Conservation (phyloP, 2,113 vertebrate genomes). For the Neomonachus schauinslandi region DNA sequence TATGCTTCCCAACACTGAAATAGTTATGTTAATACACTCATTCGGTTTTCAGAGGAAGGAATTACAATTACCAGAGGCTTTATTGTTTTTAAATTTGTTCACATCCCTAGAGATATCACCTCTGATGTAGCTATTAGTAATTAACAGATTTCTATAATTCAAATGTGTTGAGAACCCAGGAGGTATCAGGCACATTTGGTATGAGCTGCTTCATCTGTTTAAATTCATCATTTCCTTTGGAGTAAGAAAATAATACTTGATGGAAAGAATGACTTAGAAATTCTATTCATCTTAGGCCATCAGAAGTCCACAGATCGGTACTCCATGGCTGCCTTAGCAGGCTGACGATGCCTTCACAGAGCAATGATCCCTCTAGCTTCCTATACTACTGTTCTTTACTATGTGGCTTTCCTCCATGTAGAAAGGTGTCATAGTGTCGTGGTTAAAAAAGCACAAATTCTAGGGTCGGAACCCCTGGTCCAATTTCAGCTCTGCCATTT, state of each 20-base stretch:
- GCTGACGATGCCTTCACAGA: not conserved
- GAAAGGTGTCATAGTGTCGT: not conserved
- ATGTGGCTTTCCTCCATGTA: not conserved
- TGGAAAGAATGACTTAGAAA: conserved; percentile 15
- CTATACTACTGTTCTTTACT: not conserved
- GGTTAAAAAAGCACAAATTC: not conserved
- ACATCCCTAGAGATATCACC: not conserved
- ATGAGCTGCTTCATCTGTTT: not conserved
- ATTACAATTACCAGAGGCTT: not conserved
- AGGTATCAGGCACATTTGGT: not conserved
- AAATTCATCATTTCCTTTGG: conserved; percentile 2
- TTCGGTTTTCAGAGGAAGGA: not conserved
- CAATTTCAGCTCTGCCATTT: not conserved
- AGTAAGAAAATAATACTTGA: conserved; percentile 34
- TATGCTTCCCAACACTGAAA: not conserved
- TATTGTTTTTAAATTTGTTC: not conserved
- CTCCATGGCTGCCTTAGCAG: not conserved
- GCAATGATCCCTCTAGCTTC: not conserved
- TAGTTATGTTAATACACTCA: not conserved
- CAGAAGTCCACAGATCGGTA: not conserved
- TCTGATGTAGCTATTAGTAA: not conserved
- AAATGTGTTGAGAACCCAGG: not conserved
- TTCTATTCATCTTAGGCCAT: not conserved
- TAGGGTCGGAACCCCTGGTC: not conserved
- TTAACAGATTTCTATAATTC: conserved; percentile 19